Percentiles rank a stretch among this genome's conserved stretches.
Conservation (phyloP, 2,797 vertebrate genomes). For the Esox lucius region DNA sequence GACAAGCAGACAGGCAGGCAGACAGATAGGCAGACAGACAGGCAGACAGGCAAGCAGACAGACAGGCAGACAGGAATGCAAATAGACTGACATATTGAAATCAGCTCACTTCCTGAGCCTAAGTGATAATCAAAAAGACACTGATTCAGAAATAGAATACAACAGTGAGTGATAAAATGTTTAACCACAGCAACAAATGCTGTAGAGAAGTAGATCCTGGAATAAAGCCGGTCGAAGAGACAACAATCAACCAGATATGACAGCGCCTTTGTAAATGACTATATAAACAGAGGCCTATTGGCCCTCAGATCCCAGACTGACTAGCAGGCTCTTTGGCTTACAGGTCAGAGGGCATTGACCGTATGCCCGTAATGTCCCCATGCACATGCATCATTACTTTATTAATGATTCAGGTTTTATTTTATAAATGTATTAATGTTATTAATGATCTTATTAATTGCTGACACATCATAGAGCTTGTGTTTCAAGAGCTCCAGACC, state of each 20-base stretch:
- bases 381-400: too few relatives aligned
- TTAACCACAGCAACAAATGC: neutral
- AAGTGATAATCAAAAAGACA: neutral
- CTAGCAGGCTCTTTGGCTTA: too few relatives aligned
- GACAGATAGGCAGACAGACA: neutral
- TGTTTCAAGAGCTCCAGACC: too few relatives aligned
- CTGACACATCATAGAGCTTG: too few relatives aligned
- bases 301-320: neutral
- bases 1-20: neutral
- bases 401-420: too few relatives aligned
- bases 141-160: neutral
- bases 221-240: neutral
- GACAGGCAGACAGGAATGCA: neutral
- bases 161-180: neutral
- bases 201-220: neutral
- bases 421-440: too few relatives aligned
- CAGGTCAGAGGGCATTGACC: too few relatives aligned
- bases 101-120: neutral
- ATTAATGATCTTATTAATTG: too few relatives aligned
- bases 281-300: neutral
- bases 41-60: neutral
- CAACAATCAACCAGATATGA: neutral
- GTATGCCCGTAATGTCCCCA: too few relatives aligned
- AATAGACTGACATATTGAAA: neutral
- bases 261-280: neutral